These are phyloP conservation scores for Drosophila biarmipes DNA, from an alignment of 1,140 invertebrate species.

Conservation along the genomic window DNA sequence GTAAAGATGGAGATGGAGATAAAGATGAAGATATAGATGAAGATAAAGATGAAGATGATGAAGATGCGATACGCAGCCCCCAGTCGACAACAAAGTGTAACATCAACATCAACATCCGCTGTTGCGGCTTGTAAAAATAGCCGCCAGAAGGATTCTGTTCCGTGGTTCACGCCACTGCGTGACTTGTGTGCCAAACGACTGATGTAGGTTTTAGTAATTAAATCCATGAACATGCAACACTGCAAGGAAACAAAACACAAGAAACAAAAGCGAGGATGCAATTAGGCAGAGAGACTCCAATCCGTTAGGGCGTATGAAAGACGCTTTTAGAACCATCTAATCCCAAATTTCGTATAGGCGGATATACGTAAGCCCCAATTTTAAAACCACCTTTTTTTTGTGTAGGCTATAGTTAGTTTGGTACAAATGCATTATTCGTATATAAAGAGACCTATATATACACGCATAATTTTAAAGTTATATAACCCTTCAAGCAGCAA, in stretches of 20 bases:
- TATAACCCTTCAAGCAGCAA: slow-evolving; percentile 12
- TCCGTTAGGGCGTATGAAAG: neutral
- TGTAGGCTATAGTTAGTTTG: slow-evolving; percentile 63
- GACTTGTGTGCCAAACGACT: slow-evolving; percentile 84
- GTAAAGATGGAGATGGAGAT: neutral
- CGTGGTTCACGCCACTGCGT: slow-evolving; percentile 50
- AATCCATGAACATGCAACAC: slow-evolving; percentile 53
- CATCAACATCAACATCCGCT: slow-evolving; percentile 4
- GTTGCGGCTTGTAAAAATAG: slow-evolving; percentile 5
- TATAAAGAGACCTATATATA: slow-evolving; percentile 37
- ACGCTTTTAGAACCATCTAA: slow-evolving; percentile 33
- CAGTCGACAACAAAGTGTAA: slow-evolving; percentile 1
- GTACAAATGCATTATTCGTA: slow-evolving; percentile 59
- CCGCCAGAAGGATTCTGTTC: slow-evolving; percentile 12
- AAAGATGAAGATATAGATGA: neutral
- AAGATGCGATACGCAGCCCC: neutral
- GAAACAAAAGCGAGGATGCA: slow-evolving; percentile 15
- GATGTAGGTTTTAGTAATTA: slow-evolving; percentile 82
- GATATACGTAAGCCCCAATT: slow-evolving; percentile 63
- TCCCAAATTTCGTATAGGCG: slow-evolving; percentile 49
- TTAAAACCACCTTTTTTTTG: slow-evolving; percentile 61
- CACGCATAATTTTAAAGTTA: slow-evolving; percentile 16
- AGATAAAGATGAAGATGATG: neutral
- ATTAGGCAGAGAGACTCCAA: slow-evolving; percentile 13
- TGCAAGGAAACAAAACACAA: neutral